Evolutionary conservation across 2,113 vertebrate species (phyloP).

Genomic region (Eonycteris spelaea): DNA sequence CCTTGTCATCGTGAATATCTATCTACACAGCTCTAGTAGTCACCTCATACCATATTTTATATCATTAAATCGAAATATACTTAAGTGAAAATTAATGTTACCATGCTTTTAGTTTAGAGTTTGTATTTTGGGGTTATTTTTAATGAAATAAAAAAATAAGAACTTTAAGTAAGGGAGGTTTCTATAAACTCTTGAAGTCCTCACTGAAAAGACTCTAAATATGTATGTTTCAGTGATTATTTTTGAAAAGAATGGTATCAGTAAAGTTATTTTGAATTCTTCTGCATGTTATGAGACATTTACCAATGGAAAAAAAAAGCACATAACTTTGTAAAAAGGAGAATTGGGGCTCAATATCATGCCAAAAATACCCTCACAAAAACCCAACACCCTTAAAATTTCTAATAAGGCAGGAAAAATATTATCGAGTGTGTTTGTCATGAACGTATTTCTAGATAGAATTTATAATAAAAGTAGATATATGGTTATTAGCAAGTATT

Average conservation of each 20-base stretch:
- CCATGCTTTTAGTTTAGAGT: neutral
- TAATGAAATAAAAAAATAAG: neutral
- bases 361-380: too few species aligned
- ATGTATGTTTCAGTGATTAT: neutral
- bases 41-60: neutral
- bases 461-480: neutral
- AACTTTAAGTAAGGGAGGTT: neutral
- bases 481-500: neutral
- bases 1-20: neutral
- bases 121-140: neutral
- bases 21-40: neutral
- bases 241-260: constrained; percentile 3
- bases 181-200: neutral
- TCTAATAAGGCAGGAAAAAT: constrained; percentile 1
- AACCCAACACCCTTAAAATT: neutral
- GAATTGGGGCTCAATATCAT: neutral
- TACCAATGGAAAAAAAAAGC: neutral
- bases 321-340: neutral
- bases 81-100: neutral
- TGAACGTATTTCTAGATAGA: neutral
- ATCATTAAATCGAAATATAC: neutral
- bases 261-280: neutral
- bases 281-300: neutral
- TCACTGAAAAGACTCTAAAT: neutral
- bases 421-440: neutral